A percentile compares a stretch with the other conserved stretches of the same genome.
phyloP scores from a whole-genome alignment of 2,797 vertebrate species.

The Dicrostonyx torquatus region DNA sequence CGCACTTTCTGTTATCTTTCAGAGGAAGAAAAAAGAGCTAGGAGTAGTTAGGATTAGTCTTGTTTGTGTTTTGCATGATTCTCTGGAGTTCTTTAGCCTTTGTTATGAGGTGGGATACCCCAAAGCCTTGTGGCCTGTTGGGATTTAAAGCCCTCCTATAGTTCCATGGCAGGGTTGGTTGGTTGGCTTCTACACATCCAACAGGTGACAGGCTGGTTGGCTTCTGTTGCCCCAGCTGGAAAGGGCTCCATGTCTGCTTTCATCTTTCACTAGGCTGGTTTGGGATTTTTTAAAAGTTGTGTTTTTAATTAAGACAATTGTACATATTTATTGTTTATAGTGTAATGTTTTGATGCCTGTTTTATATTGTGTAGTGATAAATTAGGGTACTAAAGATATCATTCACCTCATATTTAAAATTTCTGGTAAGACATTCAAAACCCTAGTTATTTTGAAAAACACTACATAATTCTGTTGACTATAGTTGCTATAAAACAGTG shows the following conservation, averaged over 20 bases:
- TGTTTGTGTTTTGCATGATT: not conserved
- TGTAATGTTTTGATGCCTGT: not conserved
- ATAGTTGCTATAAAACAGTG: not conserved
- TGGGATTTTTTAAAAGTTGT: not conserved
- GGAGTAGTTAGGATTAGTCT: not conserved
- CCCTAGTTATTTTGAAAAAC: not conserved
- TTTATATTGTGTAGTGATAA: not conserved
- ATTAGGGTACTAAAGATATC: not conserved
- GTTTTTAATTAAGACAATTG: not conserved
- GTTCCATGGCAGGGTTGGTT: not conserved
- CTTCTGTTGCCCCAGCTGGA: not conserved
- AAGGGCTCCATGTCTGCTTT: not conserved
- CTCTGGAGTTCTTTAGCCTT: not conserved
- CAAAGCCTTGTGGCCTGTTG: not conserved
- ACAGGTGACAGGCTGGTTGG: not conserved
- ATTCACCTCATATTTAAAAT: not conserved
- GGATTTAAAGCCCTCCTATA: not conserved
- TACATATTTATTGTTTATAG: not conserved
- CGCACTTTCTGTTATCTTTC: not conserved
- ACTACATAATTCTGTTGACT: not conserved
- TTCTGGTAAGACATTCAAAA: not conserved
- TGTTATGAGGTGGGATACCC: not conserved
- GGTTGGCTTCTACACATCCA: not conserved
- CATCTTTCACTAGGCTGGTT: not conserved
- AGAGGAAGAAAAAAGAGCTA: not conserved